Conservation (phyloP, 2,797 vertebrate genomes). For the Florisuga fusca region DNA sequence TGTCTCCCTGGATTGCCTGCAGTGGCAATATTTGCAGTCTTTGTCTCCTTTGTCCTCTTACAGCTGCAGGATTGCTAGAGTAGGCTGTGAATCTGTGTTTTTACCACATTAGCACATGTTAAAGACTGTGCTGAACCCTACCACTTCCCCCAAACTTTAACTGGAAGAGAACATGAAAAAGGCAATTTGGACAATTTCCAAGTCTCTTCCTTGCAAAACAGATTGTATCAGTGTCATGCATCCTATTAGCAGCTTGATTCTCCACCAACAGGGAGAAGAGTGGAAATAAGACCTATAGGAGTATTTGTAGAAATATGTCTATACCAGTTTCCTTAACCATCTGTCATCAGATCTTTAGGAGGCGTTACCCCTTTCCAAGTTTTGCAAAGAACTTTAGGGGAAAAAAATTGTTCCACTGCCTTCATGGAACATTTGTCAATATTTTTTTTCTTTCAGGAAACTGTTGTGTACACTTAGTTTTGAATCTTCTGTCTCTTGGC, state of each 20-base stretch:
- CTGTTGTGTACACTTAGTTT: constrained; percentile 1
- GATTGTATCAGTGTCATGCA: not conserved
- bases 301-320: not conserved
- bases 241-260: not conserved
- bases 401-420: not conserved
- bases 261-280: not conserved
- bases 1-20: not conserved
- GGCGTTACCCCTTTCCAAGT: not conserved
- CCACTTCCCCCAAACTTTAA: not conserved
- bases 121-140: not conserved
- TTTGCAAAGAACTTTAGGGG: not conserved
- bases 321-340: not conserved
- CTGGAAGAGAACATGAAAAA: not conserved
- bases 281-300: not conserved
- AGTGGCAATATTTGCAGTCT: not conserved
- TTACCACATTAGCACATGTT: not conserved
- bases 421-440: not conserved
- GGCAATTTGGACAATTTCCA: not conserved
- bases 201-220: not conserved
- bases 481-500: constrained; percentile 34
- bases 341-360: not conserved
- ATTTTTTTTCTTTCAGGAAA: not conserved
- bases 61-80: not conserved
- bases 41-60: not conserved
- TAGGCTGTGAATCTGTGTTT: not conserved